These are phyloP conservation scores for Zingel zingel DNA, from an alignment of 2,113 vertebrate genomes.

Conservation along the genomic window DNA sequence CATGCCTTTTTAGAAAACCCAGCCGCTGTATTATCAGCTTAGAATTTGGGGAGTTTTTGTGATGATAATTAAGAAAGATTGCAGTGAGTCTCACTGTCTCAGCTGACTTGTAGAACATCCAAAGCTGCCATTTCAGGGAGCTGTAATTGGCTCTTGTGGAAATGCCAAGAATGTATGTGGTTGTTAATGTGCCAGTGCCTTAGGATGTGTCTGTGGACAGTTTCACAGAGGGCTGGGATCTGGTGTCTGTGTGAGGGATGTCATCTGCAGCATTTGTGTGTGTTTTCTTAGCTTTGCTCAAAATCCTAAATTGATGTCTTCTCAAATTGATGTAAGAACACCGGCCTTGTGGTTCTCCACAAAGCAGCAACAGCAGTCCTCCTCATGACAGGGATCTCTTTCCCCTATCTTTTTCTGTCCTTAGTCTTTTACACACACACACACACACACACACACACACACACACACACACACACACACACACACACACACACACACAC, in stretches of 20 bases:
- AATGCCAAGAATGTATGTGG: conserved; percentile 71
- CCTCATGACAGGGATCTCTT: not conserved
- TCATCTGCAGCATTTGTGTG: conserved; percentile 4
- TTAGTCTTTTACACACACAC: not conserved
- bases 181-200: conserved; percentile 44
- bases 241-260: conserved; percentile 6
- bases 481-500: conserved; percentile 17
- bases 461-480: not conserved
- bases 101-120: conserved; percentile 42
- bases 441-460: conserved; percentile 9
- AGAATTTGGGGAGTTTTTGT: conserved; percentile 38
- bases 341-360: not conserved
- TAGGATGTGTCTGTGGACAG: conserved; percentile 58
- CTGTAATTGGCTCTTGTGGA: conserved; percentile 59
- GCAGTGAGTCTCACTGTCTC: conserved; percentile 22
- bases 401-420: not conserved
- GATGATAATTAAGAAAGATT: conserved; percentile 57
- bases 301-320: conserved; percentile 25
- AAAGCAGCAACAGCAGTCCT: conserved; percentile 11
- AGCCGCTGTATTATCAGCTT: conserved; percentile 30
- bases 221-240: conserved; percentile 41
- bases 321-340: conserved; percentile 16
- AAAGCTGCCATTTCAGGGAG: conserved; percentile 46
- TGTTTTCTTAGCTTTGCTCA: conserved; percentile 13
- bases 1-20: conserved; percentile 35